These are phyloP conservation scores for Sapayoa aenigma DNA, from an alignment of 2,113 vertebrate species.

Conservation along the genomic window DNA sequence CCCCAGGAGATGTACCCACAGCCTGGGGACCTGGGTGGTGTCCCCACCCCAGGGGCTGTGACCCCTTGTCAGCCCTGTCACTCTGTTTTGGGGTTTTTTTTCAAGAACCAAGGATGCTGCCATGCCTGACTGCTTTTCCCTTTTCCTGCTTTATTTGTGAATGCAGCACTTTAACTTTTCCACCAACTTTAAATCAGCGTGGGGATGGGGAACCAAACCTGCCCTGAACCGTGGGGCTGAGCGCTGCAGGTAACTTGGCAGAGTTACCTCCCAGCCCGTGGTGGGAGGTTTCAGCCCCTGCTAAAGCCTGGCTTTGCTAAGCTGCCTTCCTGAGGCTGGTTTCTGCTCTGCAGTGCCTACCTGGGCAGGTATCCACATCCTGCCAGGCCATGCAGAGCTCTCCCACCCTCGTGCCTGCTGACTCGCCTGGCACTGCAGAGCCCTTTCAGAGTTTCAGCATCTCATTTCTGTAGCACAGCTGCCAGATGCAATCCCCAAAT, in stretches of 20 bases:
- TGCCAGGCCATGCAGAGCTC: background rate
- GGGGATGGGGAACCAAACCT: background rate
- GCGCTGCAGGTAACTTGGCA: background rate
- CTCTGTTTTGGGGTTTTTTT: background rate
- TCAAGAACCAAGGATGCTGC: background rate
- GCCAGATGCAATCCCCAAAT: background rate
- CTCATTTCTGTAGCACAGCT: background rate
- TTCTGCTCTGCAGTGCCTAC: background rate
- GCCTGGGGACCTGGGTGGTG: background rate
- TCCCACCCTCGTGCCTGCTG: background rate
- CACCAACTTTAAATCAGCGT: background rate
- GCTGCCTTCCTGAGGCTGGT: background rate
- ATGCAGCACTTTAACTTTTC: background rate
- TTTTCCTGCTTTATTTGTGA: background rate
- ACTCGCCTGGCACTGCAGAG: background rate
- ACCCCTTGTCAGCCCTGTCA: rapidly evolving
- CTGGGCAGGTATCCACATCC: background rate
- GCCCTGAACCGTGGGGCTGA: background rate
- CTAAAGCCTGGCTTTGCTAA: background rate
- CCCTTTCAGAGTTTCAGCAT: background rate
- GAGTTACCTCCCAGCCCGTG: background rate
- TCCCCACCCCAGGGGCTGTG: background rate
- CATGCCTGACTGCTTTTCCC: background rate
- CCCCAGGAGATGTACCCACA: rapidly evolving
- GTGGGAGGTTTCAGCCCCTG: background rate